A percentile compares a stretch with the other conserved stretches of the same genome.
Evolutionary conservation across 2,888 invertebrate species (phyloP).

Genomic region (Nemurella pictetii): DNA sequence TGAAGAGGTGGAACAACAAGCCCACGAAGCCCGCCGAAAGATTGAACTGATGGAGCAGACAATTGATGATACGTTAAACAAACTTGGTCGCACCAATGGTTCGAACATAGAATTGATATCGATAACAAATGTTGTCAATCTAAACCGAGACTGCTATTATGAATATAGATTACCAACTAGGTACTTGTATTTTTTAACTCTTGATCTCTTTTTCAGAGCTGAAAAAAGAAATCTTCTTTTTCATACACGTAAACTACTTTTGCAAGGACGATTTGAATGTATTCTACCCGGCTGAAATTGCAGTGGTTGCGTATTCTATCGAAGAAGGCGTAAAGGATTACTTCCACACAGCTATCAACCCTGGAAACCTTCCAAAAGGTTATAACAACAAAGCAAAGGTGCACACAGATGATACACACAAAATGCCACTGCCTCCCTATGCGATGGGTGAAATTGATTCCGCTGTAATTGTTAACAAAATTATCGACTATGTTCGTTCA

Average conservation of each 20-base stretch:
- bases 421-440: constrained; percentile 20
- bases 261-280: constrained; percentile 31
- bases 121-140: too few relatives aligned
- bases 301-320: constrained; percentile 35
- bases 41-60: neutral
- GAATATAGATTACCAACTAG: too few relatives aligned
- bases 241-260: constrained; percentile 34
- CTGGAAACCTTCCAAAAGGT: constrained; percentile 30
- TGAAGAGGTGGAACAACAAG: constrained; percentile 19
- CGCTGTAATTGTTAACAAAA: too few relatives aligned
- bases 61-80: constrained; percentile 1
- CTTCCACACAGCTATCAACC: constrained; percentile 38
- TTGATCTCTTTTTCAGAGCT: neutral
- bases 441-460: constrained; percentile 7
- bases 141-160: too few relatives aligned
- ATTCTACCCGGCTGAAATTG: constrained; percentile 38
- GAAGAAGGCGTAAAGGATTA: constrained; percentile 36
- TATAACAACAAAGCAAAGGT: constrained; percentile 20
- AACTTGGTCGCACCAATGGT: neutral
- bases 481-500: too few relatives aligned
- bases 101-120: neutral
- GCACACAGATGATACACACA: constrained; percentile 8
- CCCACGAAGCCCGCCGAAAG: neutral
- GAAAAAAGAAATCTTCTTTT: neutral
- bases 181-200: too few relatives aligned